Evolutionary conservation across 2,888 invertebrate genomes (phyloP).

Genomic region (Brenthis daphne): DNA sequence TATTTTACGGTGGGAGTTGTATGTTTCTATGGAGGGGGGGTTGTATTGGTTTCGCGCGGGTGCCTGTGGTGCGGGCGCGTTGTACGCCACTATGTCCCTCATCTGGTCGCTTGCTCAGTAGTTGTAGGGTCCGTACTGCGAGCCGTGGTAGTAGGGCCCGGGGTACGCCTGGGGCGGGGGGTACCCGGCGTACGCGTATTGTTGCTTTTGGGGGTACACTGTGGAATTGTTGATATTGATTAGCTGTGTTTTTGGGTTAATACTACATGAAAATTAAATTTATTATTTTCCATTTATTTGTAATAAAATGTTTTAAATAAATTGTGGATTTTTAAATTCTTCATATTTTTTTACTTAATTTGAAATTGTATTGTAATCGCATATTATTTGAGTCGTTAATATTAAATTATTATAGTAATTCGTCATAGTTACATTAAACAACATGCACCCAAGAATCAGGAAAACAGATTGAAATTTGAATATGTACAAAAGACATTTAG

Average conservation of each 20-base stretch:
- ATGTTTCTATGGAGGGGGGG: slow-evolving; percentile 59
- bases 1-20: slow-evolving; percentile 72
- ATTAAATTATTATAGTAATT: slow-evolving; percentile 1
- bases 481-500: slow-evolving; percentile 35
- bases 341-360: no score
- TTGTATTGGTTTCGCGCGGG: slow-evolving; percentile 66
- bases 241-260: not conserved
- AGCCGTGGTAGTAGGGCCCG: slow-evolving; percentile 94
- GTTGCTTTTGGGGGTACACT: slow-evolving; percentile 98
- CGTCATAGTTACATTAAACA: slow-evolving; percentile 14
- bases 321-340: no score
- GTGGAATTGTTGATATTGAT: slow-evolving; percentile 47
- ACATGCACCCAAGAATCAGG: slow-evolving; percentile 36
- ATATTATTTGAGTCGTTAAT: no score
- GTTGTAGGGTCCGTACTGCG: slow-evolving; percentile 96
- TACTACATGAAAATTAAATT: not conserved
- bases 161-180: slow-evolving; percentile 92
- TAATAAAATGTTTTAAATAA: no score
- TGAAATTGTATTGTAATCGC: no score
- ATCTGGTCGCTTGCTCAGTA: slow-evolving; percentile 86
- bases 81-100: slow-evolving; percentile 77
- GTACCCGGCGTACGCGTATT: slow-evolving; percentile 94
- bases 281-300: no score
- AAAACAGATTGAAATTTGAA: slow-evolving; percentile 19
- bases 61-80: slow-evolving; percentile 75